A percentile compares a stretch with the other conserved stretches of the same genome.
phyloP scores from a whole-genome alignment of 2,888 invertebrate genomes.

The Tetragonula carbonaria region DNA sequence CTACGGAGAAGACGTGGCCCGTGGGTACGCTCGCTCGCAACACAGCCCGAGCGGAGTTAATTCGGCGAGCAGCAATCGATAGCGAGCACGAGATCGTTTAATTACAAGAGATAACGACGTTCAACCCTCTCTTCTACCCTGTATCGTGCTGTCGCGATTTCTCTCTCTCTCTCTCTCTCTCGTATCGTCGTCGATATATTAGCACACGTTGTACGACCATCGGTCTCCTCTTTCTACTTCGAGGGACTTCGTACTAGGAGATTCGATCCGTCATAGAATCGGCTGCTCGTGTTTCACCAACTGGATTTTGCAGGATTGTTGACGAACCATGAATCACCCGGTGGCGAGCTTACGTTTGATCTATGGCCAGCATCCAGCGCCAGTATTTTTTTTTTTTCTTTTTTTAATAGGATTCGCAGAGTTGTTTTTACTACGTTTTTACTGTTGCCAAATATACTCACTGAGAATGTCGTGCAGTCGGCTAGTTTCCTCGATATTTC shows the following conservation, averaged over 20 bases:
- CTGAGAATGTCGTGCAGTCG: too few species aligned
- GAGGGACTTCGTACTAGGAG: slow-evolving; percentile 1
- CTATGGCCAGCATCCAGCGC: not conserved
- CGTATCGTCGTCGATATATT: too few species aligned
- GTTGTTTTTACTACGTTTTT: not conserved
- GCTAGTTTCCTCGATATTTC: too few species aligned
- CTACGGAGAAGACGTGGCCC: not conserved
- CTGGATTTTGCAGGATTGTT: slow-evolving; percentile 2
- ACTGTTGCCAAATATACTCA: too few species aligned
- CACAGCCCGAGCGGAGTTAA: slow-evolving; percentile 48
- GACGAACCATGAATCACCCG: slow-evolving; percentile 2
- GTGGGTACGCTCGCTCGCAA: not conserved
- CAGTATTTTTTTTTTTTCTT: not conserved
- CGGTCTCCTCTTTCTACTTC: slow-evolving; percentile 1
- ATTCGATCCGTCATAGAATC: slow-evolving; percentile 18
- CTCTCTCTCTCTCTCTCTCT: not conserved
- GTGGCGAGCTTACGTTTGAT: not conserved
- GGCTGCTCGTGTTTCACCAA: slow-evolving; percentile 2
- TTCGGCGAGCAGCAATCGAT: slow-evolving; percentile 67
- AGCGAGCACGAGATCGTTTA: slow-evolving; percentile 67
- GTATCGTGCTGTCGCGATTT: slow-evolving; percentile 24
- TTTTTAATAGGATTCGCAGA: not conserved
- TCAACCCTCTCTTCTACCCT: slow-evolving; percentile 17
- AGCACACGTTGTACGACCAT: not conserved
- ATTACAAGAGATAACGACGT: slow-evolving; percentile 69